Percentiles rank a stretch among this genome's conserved stretches.
These are phyloP conservation scores for Therioaphis trifolii DNA, from an alignment of 2,888 invertebrate genomes.

Conservation along the genomic window DNA sequence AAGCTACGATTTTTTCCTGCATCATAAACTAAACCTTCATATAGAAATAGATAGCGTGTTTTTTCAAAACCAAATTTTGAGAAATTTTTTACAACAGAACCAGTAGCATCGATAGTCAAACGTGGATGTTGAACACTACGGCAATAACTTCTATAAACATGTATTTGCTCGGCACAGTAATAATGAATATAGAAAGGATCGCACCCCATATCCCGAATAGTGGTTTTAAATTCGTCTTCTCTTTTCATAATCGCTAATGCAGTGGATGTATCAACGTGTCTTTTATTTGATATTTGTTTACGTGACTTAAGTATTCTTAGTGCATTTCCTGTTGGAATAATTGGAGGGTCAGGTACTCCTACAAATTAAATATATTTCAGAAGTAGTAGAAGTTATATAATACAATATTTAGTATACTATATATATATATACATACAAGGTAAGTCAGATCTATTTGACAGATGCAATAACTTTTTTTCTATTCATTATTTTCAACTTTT, in stretches of 20 bases:
- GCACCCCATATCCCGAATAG: background rate
- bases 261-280: background rate
- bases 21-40: conserved; percentile 4
- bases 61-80: background rate
- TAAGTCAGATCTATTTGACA: too few relatives aligned
- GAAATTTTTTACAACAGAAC: background rate
- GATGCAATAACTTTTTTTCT: too few relatives aligned
- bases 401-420: too few relatives aligned
- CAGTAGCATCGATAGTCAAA: background rate
- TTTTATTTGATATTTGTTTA: background rate
- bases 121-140: background rate
- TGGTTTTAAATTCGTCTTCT: background rate
- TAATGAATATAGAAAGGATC: background rate
- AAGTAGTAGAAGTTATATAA: too few relatives aligned
- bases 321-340: background rate
- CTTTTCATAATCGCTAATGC: background rate
- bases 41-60: background rate
- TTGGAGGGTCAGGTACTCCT: background rate
- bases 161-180: background rate
- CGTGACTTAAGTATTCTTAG: background rate
- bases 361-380: too few relatives aligned
- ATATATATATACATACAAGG: too few relatives aligned
- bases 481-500: too few relatives aligned
- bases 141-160: background rate
- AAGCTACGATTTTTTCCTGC: background rate